Conservation (phyloP, 2,113 vertebrate genomes). For the Anoplopoma fimbria region DNA sequence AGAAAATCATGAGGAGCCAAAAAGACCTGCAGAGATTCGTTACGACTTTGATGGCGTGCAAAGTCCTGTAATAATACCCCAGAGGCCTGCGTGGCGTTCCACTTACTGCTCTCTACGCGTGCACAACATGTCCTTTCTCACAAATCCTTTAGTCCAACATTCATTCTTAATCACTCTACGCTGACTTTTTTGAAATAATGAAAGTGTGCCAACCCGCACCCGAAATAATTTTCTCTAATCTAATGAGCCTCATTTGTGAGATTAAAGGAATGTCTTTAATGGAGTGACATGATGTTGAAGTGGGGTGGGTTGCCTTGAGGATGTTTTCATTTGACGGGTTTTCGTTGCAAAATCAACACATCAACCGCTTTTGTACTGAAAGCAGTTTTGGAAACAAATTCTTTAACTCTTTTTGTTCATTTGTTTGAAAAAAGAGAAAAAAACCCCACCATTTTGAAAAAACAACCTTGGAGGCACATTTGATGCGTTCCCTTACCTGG, state of each 20-base stretch:
- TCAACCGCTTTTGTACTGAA: constrained; percentile 15
- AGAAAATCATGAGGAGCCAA: constrained; percentile 31
- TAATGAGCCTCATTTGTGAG: constrained; percentile 64
- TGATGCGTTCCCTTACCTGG: constrained; percentile 86
- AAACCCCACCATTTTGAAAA: neutral
- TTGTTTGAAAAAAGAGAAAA: neutral
- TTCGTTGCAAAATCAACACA: constrained; percentile 33
- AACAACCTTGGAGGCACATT: neutral
- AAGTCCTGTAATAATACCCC: constrained; percentile 62
- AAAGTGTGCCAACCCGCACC: constrained; percentile 35
- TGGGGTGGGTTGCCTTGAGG: constrained; percentile 49
- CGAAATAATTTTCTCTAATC: constrained; percentile 59
- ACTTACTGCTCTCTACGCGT: constrained; percentile 39
- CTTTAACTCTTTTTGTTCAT: neutral
- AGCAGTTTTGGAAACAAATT: constrained; percentile 24
- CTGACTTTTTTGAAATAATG: constrained; percentile 20
- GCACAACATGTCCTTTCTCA: constrained; percentile 59
- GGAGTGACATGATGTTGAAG: constrained; percentile 51
- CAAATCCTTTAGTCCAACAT: constrained; percentile 55
- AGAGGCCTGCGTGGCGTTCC: constrained; percentile 50
- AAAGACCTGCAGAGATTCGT: constrained; percentile 42
- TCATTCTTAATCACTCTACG: constrained; percentile 55
- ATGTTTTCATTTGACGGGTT: constrained; percentile 50
- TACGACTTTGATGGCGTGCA: constrained; percentile 64
- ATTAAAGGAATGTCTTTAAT: constrained; percentile 64